Base-by-base conservation (phyloP, 2,113 vertebrate genomes). In the Zosterops hypoxanthus region DNA sequence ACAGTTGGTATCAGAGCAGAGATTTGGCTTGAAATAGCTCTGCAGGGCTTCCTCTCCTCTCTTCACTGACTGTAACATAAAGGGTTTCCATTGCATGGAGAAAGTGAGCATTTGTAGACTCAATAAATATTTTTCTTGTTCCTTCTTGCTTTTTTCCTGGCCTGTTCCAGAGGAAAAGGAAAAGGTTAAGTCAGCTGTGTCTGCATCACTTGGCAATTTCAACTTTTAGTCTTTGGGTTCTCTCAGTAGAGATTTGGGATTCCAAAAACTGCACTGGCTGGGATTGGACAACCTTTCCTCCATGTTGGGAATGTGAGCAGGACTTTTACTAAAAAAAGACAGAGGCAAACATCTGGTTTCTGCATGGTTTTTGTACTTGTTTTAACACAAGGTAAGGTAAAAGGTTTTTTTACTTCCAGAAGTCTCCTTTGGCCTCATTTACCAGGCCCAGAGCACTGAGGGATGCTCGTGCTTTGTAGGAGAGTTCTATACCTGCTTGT, bases 401-500 rank as follows among this genome's bases (percentile, higher is more conserved):
- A 52, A 77, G 49, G 14, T 75, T 84, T 89, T 33, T 78, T 81
- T 7, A 14, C 11, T 73, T 49, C 55, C 4, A 7, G 4, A 60
- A 41, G 8, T 17, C 17, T 86, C 20, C n/a, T 39, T 34, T 0
- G 0, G 9, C 24, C 9, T 50, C 0, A 0, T 82, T 81, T 63
- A 33, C 16, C 11, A 4, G 33, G 50, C 41, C 24, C 28, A 61
- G 42, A 59, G 24, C 0, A 0, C 44, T 44, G 29, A 20, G 14
- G 34, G 46, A 14, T 65, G 50, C 41, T 70, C 0, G 2, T 57
- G 22, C 33, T 83, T 10, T 73, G 50, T 26, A 33, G 53, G 7
- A 41, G 39, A 55, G 46, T 28, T 57, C 20, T 14, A 1, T 29
- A 14, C 5, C 3, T 26, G 31, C 28, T 53, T 34, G 11, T 46